Conservation (phyloP, 2,797 vertebrate genomes). For the Falco cherrug region DNA sequence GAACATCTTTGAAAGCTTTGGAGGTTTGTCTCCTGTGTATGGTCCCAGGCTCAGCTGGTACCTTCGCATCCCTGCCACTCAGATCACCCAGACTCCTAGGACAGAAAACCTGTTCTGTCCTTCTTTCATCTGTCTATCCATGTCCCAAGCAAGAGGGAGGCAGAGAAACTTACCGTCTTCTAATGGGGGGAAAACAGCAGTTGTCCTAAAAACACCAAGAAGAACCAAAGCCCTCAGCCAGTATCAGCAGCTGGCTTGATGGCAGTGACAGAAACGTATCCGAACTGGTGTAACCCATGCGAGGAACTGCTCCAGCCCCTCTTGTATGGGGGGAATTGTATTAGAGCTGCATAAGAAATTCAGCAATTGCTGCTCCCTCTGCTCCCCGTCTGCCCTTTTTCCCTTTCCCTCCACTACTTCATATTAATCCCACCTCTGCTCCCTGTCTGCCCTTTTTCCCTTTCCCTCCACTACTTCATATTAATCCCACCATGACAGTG, state of each 20-base stretch:
- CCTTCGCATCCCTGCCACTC: neutral
- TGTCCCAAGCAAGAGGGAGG: neutral
- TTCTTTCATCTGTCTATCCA: neutral
- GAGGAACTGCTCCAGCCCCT: neutral
- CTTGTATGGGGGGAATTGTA: neutral
- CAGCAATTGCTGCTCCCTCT: neutral
- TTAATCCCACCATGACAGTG: neutral
- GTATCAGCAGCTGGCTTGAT: neutral
- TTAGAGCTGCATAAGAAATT: neutral
- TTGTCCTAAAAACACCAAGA: neutral
- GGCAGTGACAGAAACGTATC: neutral
- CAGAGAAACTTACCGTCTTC: neutral
- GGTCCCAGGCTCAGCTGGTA: neutral
- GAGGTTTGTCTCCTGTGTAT: neutral
- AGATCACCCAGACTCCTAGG: neutral
- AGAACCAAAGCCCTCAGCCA: neutral
- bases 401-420: neutral
- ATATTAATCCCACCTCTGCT: neutral
- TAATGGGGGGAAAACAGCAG: neutral
- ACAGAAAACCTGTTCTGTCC: neutral
- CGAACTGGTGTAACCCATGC: fast-evolving
- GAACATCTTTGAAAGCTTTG: neutral
- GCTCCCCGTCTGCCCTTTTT: neutral
- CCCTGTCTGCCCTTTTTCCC: neutral
- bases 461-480: neutral